Evolutionary conservation across 2,888 invertebrate species (phyloP).

Genomic region (Cyaniris semiargus): DNA sequence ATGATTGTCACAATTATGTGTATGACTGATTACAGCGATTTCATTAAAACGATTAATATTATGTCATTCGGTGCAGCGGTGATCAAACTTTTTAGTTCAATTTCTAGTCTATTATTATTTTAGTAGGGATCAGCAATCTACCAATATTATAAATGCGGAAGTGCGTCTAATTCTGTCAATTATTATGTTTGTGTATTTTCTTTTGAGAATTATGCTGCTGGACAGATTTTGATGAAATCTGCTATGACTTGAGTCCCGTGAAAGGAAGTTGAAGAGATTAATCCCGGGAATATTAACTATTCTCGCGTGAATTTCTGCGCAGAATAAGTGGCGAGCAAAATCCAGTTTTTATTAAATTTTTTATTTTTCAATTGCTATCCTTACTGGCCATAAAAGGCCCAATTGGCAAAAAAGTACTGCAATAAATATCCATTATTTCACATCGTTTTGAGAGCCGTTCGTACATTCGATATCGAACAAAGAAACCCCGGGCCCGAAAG

Average conservation of each 20-base stretch:
- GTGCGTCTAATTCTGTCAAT: too few species aligned
- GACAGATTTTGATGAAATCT: not conserved
- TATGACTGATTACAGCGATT: not conserved
- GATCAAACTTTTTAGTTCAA: not conserved
- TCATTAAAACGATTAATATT: not conserved
- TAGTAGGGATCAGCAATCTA: not conserved
- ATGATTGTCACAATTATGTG: not conserved
- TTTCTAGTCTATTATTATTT: not conserved
- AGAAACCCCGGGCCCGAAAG: slow-evolving; percentile 1
- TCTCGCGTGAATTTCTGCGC: not conserved
- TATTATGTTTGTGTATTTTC: not conserved
- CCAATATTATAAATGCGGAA: not conserved
- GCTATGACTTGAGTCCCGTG: not conserved
- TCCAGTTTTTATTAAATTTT: not conserved
- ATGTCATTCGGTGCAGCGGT: not conserved
- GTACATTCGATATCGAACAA: slow-evolving; percentile 18
- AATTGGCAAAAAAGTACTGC: slow-evolving; percentile 11
- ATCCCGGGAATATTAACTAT: not conserved
- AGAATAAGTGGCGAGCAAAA: not conserved
- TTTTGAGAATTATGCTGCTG: not conserved
- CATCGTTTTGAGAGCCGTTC: slow-evolving; percentile 12
- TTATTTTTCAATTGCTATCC: not conserved
- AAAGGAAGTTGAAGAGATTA: not conserved
- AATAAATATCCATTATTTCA: slow-evolving; percentile 10
- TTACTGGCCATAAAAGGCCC: not conserved